These are phyloP conservation scores for Eledona agricola DNA, from an alignment of 2,888 invertebrate genomes.

Conservation along the genomic window DNA sequence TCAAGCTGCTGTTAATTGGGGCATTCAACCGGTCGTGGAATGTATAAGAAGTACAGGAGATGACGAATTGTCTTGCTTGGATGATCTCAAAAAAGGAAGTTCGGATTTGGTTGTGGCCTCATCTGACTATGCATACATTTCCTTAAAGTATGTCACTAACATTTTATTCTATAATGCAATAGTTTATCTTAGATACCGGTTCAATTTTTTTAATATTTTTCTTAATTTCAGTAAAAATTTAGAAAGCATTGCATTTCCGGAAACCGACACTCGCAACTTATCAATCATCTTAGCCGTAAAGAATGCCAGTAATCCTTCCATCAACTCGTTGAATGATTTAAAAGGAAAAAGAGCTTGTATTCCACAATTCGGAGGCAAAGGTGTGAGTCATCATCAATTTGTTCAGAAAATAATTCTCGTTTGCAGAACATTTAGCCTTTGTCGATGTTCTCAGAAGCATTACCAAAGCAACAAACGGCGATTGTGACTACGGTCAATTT, in stretches of 20 bases:
- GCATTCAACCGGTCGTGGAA: constrained; percentile 68
- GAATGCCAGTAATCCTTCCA: constrained; percentile 56
- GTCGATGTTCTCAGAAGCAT: constrained; percentile 65
- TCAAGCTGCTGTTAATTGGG: constrained; percentile 66
- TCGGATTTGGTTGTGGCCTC: constrained; percentile 70
- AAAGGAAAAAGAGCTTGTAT: constrained; percentile 69
- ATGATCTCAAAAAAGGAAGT: constrained; percentile 63
- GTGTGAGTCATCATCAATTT: too few relatives aligned
- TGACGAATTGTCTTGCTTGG: constrained; percentile 65
- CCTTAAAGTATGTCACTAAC: constrained; percentile 66
- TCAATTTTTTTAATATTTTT: constrained; percentile 6
- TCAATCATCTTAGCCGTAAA: constrained; percentile 68
- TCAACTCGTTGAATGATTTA: constrained; percentile 67
- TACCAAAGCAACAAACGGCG: constrained; percentile 60
- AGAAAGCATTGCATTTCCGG: constrained; percentile 67
- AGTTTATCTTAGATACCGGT: too few relatives aligned
- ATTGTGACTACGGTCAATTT: constrained; percentile 68
- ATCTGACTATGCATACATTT: constrained; percentile 71
- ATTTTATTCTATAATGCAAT: constrained; percentile 12
- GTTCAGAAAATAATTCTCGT: constrained; percentile 10
- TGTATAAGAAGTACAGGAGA: constrained; percentile 64
- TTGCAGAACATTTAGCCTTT: constrained; percentile 70
- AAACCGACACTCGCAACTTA: constrained; percentile 64
- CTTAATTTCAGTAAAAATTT: constrained; percentile 64
- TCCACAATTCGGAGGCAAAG: constrained; percentile 73